Evolutionary conservation across 2,888 invertebrate species (phyloP).

Genomic region (Noctua comes): DNA sequence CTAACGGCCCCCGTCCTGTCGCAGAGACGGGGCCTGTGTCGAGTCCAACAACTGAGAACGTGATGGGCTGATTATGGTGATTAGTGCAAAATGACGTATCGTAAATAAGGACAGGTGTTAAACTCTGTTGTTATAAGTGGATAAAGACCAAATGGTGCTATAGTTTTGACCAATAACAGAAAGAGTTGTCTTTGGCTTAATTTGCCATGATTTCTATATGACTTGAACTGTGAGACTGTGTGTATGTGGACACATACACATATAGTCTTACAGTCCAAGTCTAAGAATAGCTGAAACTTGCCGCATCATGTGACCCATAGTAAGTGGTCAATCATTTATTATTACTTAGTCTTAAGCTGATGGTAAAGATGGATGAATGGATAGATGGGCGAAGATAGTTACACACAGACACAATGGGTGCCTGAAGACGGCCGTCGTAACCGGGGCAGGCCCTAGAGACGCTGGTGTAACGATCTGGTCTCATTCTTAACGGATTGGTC

Average conservation of each 20-base stretch:
- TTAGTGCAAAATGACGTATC: neutral
- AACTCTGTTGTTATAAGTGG: neutral
- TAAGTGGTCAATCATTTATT: slow-evolving; percentile 14
- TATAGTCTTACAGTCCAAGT: too few relatives aligned
- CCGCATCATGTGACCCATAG: neutral
- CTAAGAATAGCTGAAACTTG: neutral
- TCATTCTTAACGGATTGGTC: too few relatives aligned
- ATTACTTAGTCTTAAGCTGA: neutral
- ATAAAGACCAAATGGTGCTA: neutral
- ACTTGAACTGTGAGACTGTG: neutral
- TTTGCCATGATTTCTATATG: neutral
- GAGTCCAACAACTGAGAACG: neutral
- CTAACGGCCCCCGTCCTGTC: neutral
- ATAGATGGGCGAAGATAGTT: too few relatives aligned
- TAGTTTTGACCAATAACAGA: neutral
- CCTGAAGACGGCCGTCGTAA: too few relatives aligned
- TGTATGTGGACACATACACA: neutral
- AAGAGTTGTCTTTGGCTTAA: neutral
- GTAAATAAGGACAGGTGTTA: neutral
- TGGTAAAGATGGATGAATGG: too few relatives aligned
- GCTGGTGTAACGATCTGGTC: too few relatives aligned
- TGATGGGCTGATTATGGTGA: neutral
- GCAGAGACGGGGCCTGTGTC: neutral
- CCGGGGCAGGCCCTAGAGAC: too few relatives aligned
- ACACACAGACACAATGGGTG: too few relatives aligned